A percentile compares a stretch with the other conserved stretches of the same genome.
Conservation (phyloP, 2,113 vertebrate genomes). For the Anolis carolinensis region DNA sequence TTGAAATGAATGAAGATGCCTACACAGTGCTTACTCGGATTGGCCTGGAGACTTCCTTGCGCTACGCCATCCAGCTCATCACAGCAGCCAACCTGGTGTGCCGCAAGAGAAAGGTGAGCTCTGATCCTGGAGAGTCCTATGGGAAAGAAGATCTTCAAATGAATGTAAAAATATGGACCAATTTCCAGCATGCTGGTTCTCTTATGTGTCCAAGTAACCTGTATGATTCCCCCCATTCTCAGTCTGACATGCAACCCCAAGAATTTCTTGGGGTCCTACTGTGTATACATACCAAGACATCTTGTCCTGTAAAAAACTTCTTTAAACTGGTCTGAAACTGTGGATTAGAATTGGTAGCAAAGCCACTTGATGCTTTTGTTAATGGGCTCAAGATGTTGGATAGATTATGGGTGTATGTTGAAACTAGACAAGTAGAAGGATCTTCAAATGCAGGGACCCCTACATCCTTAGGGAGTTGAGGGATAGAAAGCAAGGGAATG, state of each 20-base stretch:
- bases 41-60: slow-evolving; percentile 88
- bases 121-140: too few relatives aligned
- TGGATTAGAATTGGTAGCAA: background rate
- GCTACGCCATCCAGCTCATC: slow-evolving; percentile 93
- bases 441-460: background rate
- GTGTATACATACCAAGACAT: background rate
- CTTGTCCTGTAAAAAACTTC: too few relatives aligned
- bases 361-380: background rate
- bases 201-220: background rate
- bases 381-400: background rate
- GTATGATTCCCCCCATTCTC: background rate
- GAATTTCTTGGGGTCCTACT: background rate
- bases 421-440: background rate
- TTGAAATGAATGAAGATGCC: slow-evolving; percentile 90
- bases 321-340: background rate
- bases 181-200: background rate
- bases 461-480: background rate
- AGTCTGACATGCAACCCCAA: background rate
- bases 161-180: background rate
- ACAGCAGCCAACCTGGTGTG: slow-evolving; percentile 90
- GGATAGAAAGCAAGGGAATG: background rate
- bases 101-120: slow-evolving; percentile 85
- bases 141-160: too few relatives aligned
- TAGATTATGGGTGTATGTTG: background rate
- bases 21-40: slow-evolving; percentile 90